phyloP scores from a whole-genome alignment of 2,113 vertebrate genomes.

The Lampris incognitus region DNA sequence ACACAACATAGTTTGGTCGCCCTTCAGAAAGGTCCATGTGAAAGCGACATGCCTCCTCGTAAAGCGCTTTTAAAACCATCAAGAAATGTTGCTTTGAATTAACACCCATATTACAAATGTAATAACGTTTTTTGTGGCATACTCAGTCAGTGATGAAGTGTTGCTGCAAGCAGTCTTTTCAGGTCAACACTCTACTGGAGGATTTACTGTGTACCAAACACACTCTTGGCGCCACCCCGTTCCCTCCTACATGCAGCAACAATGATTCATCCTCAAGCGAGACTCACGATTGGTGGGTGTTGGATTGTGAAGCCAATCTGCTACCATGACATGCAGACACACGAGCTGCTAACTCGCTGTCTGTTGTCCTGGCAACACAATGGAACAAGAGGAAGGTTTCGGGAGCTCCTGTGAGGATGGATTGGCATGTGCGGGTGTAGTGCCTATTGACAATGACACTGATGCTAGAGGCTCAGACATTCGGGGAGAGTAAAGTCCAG shows the following conservation, averaged over 20 bases:
- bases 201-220: slow-evolving; percentile 53
- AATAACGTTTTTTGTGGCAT: too few species aligned
- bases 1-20: too few species aligned
- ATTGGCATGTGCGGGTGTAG: slow-evolving; percentile 55
- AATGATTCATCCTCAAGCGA: slow-evolving; percentile 52
- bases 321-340: slow-evolving; percentile 70
- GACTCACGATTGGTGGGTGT: slow-evolving; percentile 65
- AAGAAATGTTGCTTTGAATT: neutral
- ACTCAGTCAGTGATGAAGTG: too few species aligned
- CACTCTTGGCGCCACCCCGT: slow-evolving; percentile 33
- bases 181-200: slow-evolving; percentile 1
- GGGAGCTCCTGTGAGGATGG: slow-evolving; percentile 50
- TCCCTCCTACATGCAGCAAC: slow-evolving; percentile 52
- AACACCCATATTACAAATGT: neutral
- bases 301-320: slow-evolving; percentile 68
- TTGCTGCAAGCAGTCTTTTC: neutral
- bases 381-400: slow-evolving; percentile 64
- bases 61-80: neutral
- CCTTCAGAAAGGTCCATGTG: too few species aligned
- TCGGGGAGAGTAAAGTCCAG: neutral
- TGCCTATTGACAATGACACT: slow-evolving; percentile 35
- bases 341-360: slow-evolving; percentile 56
- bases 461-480: slow-evolving; percentile 15
- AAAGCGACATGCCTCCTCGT: too few species aligned
- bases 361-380: slow-evolving; percentile 79